Evolutionary conservation across 2,113 vertebrate genomes (phyloP), one percentile per base, ranked within the genome.

Genomic region (Danio rerio): DNA sequence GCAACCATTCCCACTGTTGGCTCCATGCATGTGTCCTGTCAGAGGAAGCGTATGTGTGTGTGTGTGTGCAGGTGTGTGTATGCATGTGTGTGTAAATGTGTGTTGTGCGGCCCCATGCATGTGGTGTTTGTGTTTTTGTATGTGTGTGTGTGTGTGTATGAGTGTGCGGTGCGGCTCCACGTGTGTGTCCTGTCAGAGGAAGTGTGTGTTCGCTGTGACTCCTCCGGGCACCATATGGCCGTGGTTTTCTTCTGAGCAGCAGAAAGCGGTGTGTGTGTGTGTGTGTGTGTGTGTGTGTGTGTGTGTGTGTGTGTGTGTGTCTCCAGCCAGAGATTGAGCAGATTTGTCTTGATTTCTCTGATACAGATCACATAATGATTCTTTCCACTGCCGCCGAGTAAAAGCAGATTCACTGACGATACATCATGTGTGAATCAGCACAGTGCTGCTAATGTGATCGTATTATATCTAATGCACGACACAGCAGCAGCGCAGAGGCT

Each of bases 181-280:
- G 55, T 12, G 42, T 85, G 68, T 81, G 63, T 87, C 80, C 83
- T 77, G 77, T 78, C 18, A 78, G 79, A 84, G 85, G 78, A 88
- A 85, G 85, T 69, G 49, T 52, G 56, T 53, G 55, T 56, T 78
- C 20, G 45, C 65, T 50, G 49, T 49, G 70, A 50, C 61, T 63
- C 81, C 81, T 81, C 62, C 61, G 77, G 71, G 61, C 72, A 76
- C 87, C 87, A 86, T 88, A 84, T 88, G 85, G 55, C 77, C 69
- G 42, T 71, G 71, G 31, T 58, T 53, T 58, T 42, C 74, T 63
- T 53, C 73, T 43, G 43, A 78, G 65, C 18, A 62, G 56, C 15
- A 63, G 76, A 59, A 55, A 18, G 83, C n/a, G 5, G 40, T 12
- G 58, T 50, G 12, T 31, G 31, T 31, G 31, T 65, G 56, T 73